Evolutionary conservation across 2,797 vertebrate species (phyloP).

Genomic region (Sebastiscus albofasciatus): DNA sequence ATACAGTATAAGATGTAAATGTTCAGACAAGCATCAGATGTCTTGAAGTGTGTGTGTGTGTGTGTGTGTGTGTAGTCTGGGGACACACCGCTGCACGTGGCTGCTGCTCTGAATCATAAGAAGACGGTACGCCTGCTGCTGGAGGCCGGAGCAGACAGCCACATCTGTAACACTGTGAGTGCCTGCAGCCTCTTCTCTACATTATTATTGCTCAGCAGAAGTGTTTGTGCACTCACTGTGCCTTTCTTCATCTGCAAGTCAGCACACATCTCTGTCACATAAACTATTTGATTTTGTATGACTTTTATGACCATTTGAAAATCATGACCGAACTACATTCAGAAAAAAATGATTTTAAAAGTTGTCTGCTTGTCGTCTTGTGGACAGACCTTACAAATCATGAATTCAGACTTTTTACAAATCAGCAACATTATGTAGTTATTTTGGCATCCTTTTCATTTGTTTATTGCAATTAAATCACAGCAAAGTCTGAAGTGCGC

Average conservation of each 20-base stretch:
- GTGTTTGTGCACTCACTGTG: not conserved
- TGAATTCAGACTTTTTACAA: too few species aligned
- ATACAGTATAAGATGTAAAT: not conserved
- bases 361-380: too few species aligned
- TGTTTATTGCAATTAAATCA: too few species aligned
- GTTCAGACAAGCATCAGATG: too few species aligned
- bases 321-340: too few species aligned
- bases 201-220: slow-evolving; percentile 13
- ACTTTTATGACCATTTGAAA: too few species aligned
- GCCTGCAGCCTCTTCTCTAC: not conserved
- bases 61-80: slow-evolving; percentile 83
- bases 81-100: slow-evolving; percentile 93
- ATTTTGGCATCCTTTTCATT: too few species aligned
- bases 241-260: not conserved
- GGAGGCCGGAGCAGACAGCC: slow-evolving; percentile 91
- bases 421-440: too few species aligned
- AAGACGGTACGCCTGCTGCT: slow-evolving; percentile 92
- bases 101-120: slow-evolving; percentile 94
- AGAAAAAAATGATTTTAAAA: too few species aligned
- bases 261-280: not conserved
- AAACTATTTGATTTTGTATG: too few species aligned
- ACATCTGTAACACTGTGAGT: slow-evolving; percentile 88
- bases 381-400: too few species aligned
- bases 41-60: not conserved
- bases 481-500: too few species aligned